phyloP scores from a whole-genome alignment of 2,888 invertebrate species.

The Aromia moschata region DNA sequence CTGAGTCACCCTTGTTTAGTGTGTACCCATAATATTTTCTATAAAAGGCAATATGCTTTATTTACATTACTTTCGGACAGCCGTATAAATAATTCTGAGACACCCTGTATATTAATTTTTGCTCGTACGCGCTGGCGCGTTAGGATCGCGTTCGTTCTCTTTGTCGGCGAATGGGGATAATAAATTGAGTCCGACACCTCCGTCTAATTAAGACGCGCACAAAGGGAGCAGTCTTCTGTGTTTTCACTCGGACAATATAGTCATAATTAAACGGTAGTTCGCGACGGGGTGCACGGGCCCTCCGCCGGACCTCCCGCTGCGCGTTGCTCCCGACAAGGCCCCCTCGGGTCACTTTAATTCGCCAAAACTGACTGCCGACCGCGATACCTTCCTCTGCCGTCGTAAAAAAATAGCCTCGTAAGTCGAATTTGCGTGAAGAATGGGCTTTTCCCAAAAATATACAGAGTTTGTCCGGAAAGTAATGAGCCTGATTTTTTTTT shows the following conservation, averaged over 20 bases:
- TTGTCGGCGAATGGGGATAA: constrained; percentile 35
- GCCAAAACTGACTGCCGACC: too few relatives aligned
- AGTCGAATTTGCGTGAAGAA: too few relatives aligned
- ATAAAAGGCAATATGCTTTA: too few relatives aligned
- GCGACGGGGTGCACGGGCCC: constrained; percentile 45
- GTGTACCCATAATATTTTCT: too few relatives aligned
- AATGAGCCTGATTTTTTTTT: too few relatives aligned
- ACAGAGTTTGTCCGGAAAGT: too few relatives aligned
- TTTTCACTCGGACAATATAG: constrained; percentile 45
- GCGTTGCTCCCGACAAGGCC: constrained; percentile 32
- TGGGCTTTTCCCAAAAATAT: too few relatives aligned
- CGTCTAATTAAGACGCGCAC: constrained; percentile 45
- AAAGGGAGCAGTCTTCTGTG: constrained; percentile 45
- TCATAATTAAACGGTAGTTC: constrained; percentile 55
- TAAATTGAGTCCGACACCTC: constrained; percentile 42
- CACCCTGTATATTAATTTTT: neutral
- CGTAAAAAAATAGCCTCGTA: too few relatives aligned
- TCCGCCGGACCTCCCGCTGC: constrained; percentile 43
- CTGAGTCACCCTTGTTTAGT: too few relatives aligned
- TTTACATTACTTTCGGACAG: neutral
- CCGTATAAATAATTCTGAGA: neutral
- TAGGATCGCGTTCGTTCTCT: too few relatives aligned
- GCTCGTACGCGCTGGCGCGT: neutral
- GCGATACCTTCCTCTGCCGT: neutral
- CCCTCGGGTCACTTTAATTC: neutral